A percentile compares a stretch with the other conserved stretches of the same genome.
Evolutionary conservation across 2,113 vertebrate genomes (phyloP).

Genomic region (Phalacrocorax brasilianus): DNA sequence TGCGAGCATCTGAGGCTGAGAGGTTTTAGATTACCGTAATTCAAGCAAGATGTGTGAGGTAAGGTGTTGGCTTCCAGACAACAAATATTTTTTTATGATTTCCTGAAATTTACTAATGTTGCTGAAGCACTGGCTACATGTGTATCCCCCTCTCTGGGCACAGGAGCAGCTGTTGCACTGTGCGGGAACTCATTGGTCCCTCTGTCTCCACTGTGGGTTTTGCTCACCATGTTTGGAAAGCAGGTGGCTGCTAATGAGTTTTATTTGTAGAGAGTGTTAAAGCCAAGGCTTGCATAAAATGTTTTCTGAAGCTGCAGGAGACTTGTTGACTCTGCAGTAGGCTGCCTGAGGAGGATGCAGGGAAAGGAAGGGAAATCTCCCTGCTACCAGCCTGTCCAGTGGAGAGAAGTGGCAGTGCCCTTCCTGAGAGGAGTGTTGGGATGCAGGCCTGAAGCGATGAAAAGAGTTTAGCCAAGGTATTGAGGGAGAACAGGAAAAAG

Average conservation of each 20-base stretch:
- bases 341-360: background rate
- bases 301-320: background rate
- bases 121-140: background rate
- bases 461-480: background rate
- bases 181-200: background rate
- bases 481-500: constrained; percentile 10
- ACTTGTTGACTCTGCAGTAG: background rate
- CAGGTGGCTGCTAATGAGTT: background rate
- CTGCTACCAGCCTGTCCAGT: background rate
- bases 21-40: background rate
- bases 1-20: background rate
- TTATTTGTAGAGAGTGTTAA: constrained; percentile 8
- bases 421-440: background rate
- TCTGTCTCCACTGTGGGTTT: background rate
- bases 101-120: background rate
- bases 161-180: rapidly evolving
- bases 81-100: background rate
- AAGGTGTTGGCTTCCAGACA: background rate
- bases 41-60: background rate
- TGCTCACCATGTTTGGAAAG: background rate
- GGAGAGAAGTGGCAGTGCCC: background rate
- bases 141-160: background rate
- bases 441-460: background rate
- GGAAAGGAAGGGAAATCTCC: background rate
- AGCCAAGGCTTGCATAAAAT: background rate